Percentiles rank a stretch among this genome's conserved stretches.
Conservation (phyloP, 2,113 vertebrate species). For the Epinephelus cyanopodus region DNA sequence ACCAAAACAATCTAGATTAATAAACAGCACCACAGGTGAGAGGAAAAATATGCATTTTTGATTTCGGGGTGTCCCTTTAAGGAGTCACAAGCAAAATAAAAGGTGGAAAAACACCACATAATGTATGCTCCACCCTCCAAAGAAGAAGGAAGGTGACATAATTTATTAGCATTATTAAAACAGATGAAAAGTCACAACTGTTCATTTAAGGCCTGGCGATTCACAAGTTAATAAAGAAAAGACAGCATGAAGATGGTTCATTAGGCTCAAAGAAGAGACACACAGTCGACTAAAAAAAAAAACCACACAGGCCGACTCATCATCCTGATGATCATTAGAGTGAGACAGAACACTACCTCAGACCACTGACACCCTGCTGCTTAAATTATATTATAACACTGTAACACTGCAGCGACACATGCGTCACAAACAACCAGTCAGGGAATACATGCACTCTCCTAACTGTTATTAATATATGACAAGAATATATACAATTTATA, state of each 20-base stretch:
- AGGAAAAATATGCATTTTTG: too few relatives aligned
- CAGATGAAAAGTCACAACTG: background rate
- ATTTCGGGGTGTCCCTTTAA: background rate
- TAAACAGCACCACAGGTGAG: too few relatives aligned
- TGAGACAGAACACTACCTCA: slow-evolving; percentile 18
- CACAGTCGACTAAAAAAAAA: slow-evolving; percentile 8
- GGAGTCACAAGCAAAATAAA: background rate
- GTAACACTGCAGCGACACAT: slow-evolving; percentile 39
- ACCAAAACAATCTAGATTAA: too few relatives aligned
- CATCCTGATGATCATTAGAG: slow-evolving; percentile 13
- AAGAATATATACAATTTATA: slow-evolving; percentile 80
- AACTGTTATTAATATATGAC: slow-evolving; percentile 54
- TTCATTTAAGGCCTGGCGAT: background rate
- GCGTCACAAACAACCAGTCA: slow-evolving; percentile 30
- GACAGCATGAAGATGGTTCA: slow-evolving; percentile 35
- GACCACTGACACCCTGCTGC: slow-evolving; percentile 47
- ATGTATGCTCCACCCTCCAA: background rate
- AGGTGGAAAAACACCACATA: background rate
- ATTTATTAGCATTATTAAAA: slow-evolving; percentile 59
- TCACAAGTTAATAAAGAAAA: slow-evolving; percentile 29
- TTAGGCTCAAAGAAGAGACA: slow-evolving; percentile 32
- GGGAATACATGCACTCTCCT: slow-evolving; percentile 39
- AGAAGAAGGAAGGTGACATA: slow-evolving; percentile 31
- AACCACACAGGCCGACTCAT: background rate
- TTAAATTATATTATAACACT: slow-evolving; percentile 55